Evolutionary conservation across 2,797 vertebrate species (phyloP), one percentile per base, ranked within the genome.

Genomic region (Siniperca undulata): DNA sequence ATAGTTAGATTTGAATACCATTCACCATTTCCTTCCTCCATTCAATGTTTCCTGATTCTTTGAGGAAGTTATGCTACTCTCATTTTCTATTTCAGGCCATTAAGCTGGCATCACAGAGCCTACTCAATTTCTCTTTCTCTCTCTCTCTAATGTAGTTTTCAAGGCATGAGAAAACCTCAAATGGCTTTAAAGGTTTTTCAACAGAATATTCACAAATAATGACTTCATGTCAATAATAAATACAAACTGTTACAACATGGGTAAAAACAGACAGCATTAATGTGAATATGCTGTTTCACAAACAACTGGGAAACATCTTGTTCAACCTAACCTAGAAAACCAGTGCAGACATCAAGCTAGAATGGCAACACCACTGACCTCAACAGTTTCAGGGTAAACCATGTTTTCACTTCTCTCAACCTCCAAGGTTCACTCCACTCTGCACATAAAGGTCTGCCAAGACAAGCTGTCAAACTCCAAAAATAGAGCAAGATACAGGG

Each of bases 401-500:
- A 20, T 34, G 52, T 80, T 82, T 90, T 86, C 65, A 64, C 80
- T 71, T 78, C 36, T 78, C 66, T 16, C 70, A 91, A 86, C 76
- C 71, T 84, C 76, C 82, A 91, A 92, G 89, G 92, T 93, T 89
- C 91, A 93, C 55, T 72, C 56, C 67, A 82, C 84, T 86, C 19
- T 27, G 78, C 62, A 72, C 75, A 89, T 55, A 75, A 74, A 78
- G 70, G 67, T 82, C 85, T 83, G 87, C 85, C 89, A 89, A 79
- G 61, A 82, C 70, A 93, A 73, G 86, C 87, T 74, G 85, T 61
- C 70, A 80, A 83, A 81, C 22, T 93, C 93, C 91, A 83, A 94
- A 95, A 95, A 94, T 95, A 95, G 91, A 93, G 64, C 76, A 79
- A 48, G 34, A 74, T 72, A 58, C 80, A 27, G 59, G 42, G 86